These are phyloP conservation scores for Helicoverpa armigera DNA, from an alignment of 1,140 invertebrate genomes.

Conservation along the genomic window DNA sequence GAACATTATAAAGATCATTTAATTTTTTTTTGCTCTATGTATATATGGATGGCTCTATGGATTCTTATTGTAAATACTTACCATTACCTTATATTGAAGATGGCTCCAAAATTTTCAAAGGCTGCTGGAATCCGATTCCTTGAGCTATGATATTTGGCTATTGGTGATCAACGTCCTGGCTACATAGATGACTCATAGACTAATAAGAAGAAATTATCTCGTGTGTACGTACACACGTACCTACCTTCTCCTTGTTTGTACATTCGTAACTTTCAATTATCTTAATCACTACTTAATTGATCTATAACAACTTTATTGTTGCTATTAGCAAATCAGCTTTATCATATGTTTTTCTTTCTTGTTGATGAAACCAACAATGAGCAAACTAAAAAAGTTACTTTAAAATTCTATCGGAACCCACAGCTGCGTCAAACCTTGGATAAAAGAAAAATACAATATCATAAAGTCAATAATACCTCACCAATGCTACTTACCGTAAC, in stretches of 20 bases:
- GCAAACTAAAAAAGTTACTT: neutral
- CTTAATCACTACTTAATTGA: constrained; percentile 19
- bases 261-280: constrained; percentile 3
- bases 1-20: too few relatives aligned
- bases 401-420: neutral
- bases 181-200: too few relatives aligned
- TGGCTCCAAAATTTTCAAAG: too few relatives aligned
- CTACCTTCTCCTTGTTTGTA: neutral
- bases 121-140: too few relatives aligned
- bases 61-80: too few relatives aligned
- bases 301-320: neutral
- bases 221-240: too few relatives aligned
- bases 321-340: neutral
- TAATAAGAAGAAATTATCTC: too few relatives aligned
- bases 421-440: constrained; percentile 32
- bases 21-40: too few relatives aligned
- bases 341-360: neutral
- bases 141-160: too few relatives aligned
- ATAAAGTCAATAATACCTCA: constrained; percentile 47
- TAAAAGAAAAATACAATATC: constrained; percentile 30
- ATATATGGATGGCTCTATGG: too few relatives aligned
- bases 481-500: constrained; percentile 73
- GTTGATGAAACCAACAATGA: neutral
- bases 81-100: too few relatives aligned
- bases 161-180: too few relatives aligned